Evolutionary conservation across 2,113 vertebrate species (phyloP), one percentile per base, ranked within the genome.

Genomic region (Entelurus aequoreus): DNA sequence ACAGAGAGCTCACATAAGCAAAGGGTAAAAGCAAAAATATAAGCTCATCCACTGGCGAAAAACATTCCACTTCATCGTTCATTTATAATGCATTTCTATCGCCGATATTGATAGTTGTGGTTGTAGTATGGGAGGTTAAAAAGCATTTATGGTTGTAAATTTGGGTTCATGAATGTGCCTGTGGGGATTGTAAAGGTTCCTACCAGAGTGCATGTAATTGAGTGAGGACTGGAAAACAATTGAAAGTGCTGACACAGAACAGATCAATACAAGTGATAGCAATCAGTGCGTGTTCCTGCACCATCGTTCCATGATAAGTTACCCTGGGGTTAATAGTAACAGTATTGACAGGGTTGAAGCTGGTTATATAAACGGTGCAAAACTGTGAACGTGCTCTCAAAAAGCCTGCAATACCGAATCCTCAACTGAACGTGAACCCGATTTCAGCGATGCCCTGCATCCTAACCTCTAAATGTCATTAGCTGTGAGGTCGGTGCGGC

Each of bases 401-500:
- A 44, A 57, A 19, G 55, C 5, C 40, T 60, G 40, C 21, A 56
- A 36, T 42, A 36, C 54, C 28, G 57, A 8, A 11, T 6, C 19
- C 55, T 57, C 57, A 54, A 51, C 46, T 38, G 35, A 58, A 53
- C 42, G 19, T 48, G 12, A 53, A 36, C 55, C 49, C 63, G 5
- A 52, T 48, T 48, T 52, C 50, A 16, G 19, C 21, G 6, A 14
- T 35, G 6, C 47, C 54, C 55, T 40, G 54, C 58, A 51, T 66
- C 58, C 68, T 60, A 54, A 48, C 65, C 66, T 55, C 65, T 19
- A 8, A 36, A 35, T 8, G 36, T 63, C 68, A 60, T 55, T 62
- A 58, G 52, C 19, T 36, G 48, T 67, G 28, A 68, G 63, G 57
- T 73, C 74, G 71, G 5, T 28, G 49, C 66, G 48, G 65, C 50